Conservation (phyloP, 1,140 invertebrate species). For the Lucilia cuprina region DNA sequence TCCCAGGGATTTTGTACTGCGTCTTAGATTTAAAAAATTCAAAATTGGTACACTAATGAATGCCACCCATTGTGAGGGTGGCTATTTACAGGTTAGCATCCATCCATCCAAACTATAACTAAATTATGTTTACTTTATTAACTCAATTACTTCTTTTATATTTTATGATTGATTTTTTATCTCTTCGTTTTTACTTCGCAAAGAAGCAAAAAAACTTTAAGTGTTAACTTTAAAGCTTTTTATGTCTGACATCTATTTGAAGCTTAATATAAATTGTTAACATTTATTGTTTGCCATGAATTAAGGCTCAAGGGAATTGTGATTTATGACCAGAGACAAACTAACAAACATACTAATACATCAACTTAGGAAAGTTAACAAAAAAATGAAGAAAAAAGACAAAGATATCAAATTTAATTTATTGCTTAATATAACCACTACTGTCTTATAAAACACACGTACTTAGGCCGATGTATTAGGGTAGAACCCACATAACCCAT, state of each 20-base stretch:
- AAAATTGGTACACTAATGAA: slow-evolving; percentile 87
- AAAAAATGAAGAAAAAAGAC: background rate
- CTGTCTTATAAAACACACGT: slow-evolving; percentile 1
- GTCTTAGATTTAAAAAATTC: slow-evolving; percentile 90
- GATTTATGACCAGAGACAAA: slow-evolving; percentile 24
- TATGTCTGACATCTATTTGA: background rate
- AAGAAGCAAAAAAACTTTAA: background rate
- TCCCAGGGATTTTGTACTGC: slow-evolving; percentile 85
- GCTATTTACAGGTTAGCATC: slow-evolving; percentile 80
- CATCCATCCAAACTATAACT: background rate
- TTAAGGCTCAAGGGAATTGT: slow-evolving; percentile 27
- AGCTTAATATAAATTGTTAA: slow-evolving; percentile 28
- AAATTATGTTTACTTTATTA: too few species aligned
- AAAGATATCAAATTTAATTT: slow-evolving; percentile 53
- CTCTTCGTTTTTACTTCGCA: too few species aligned
- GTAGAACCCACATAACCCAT: background rate
- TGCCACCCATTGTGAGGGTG: slow-evolving; percentile 83
- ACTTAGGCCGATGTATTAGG: background rate
- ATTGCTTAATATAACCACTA: slow-evolving; percentile 41
- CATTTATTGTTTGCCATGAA: slow-evolving; percentile 12
- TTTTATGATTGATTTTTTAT: too few species aligned
- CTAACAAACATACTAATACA: slow-evolving; percentile 22
- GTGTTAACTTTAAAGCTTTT: background rate
- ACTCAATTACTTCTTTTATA: too few species aligned
- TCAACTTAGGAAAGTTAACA: too few species aligned